phyloP scores from a whole-genome alignment of 2,888 invertebrate genomes.

The Brenthis hecate region DNA sequence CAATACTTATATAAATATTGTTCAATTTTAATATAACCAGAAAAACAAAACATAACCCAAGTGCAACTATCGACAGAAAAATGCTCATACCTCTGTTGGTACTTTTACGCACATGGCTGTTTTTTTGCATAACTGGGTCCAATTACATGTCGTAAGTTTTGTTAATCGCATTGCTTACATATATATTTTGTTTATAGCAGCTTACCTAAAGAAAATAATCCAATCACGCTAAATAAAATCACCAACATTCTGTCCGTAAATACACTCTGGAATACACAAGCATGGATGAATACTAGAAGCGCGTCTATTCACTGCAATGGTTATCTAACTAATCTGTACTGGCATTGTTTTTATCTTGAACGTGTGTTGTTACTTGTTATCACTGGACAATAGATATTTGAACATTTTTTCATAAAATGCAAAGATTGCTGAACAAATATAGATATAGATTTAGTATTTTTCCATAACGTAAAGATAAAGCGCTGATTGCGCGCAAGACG shows the following conservation, averaged over 20 bases:
- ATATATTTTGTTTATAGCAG: neutral
- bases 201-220: conserved; percentile 64
- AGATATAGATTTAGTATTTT: conserved; percentile 44
- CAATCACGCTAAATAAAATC: conserved; percentile 53
- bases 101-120: too few relatives aligned
- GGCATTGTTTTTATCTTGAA: conserved; percentile 61
- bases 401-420: conserved; percentile 56
- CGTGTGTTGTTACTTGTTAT: conserved; percentile 63
- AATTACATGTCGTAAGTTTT: conserved; percentile 26
- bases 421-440: conserved; percentile 42
- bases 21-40: too few relatives aligned
- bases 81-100: too few relatives aligned
- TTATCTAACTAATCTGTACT: conserved; percentile 67
- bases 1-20: too few relatives aligned
- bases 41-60: too few relatives aligned
- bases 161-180: conserved; percentile 33
- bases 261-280: conserved; percentile 38
- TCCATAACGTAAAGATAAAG: conserved; percentile 34
- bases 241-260: conserved; percentile 52
- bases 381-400: conserved; percentile 66
- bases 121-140: too few relatives aligned
- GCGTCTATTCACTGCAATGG: conserved; percentile 50
- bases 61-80: too few relatives aligned
- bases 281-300: conserved; percentile 47
- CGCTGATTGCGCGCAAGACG: conserved; percentile 43